phyloP scores from a whole-genome alignment of 2,888 invertebrate species.

The Pyrgus malvae region DNA sequence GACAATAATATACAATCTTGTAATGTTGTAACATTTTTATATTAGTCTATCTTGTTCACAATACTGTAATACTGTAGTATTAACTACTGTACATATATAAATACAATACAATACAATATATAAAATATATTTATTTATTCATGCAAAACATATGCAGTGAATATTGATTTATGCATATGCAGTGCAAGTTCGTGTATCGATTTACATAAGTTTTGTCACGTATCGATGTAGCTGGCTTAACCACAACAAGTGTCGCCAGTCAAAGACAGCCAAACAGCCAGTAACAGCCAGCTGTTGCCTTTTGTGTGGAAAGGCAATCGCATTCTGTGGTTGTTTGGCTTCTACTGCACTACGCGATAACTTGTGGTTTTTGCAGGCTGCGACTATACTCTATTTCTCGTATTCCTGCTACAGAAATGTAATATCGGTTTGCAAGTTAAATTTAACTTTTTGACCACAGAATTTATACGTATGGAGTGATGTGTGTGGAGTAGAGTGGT shows the following conservation, averaged over 20 bases:
- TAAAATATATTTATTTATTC: too few relatives aligned
- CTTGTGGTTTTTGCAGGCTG: conserved; percentile 7
- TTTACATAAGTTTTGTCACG: neutral
- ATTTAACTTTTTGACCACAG: neutral
- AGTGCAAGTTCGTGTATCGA: neutral
- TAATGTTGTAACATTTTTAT: too few relatives aligned
- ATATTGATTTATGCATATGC: neutral
- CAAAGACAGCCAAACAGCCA: conserved; percentile 10
- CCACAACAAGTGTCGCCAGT: conserved; percentile 16
- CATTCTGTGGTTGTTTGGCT: conserved; percentile 9
- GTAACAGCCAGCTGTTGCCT: conserved; percentile 14
- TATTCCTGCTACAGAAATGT: neutral
- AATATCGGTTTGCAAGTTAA: neutral
- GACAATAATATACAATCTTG: too few relatives aligned
- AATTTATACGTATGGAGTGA: too few relatives aligned
- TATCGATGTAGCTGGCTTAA: neutral
- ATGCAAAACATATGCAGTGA: neutral
- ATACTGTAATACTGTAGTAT: too few relatives aligned
- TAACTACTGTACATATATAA: too few relatives aligned
- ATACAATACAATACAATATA: too few relatives aligned
- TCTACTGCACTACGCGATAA: conserved; percentile 19
- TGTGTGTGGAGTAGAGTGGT: too few relatives aligned
- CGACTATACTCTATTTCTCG: neutral
- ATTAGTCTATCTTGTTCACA: too few relatives aligned
- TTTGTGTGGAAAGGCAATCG: conserved; percentile 10